Conservation (phyloP, 2,113 vertebrate genomes). For the Zeus faber region DNA sequence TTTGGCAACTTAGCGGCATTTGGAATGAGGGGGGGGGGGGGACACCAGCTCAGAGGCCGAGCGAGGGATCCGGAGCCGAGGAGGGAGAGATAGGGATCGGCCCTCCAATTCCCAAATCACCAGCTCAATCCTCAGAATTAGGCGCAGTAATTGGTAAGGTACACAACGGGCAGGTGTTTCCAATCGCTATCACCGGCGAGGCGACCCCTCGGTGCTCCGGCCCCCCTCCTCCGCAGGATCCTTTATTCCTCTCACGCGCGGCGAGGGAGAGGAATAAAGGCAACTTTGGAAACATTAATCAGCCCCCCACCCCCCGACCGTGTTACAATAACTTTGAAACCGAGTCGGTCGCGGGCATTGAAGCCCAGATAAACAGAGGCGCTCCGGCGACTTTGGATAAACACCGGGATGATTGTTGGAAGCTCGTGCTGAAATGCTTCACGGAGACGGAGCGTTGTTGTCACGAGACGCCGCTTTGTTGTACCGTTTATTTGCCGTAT, state of each 20-base stretch:
- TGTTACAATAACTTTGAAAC: conserved; percentile 9
- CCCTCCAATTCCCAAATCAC: conserved; percentile 6
- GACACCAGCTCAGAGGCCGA: background rate
- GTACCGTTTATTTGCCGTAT: background rate
- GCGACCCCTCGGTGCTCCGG: background rate
- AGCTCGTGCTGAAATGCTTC: background rate
- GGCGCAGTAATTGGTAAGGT: conserved; percentile 22
- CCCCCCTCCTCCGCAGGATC: background rate
- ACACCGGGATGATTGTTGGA: background rate
- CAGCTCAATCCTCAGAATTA: conserved; percentile 26
- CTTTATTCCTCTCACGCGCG: conserved; percentile 12
- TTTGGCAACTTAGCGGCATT: conserved; percentile 7
- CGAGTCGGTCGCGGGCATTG: conserved; percentile 1
- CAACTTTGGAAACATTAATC: background rate
- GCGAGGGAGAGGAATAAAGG: conserved; percentile 3
- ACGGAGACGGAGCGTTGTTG: background rate
- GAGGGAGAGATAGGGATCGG: conserved; percentile 18
- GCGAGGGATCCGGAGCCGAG: background rate
- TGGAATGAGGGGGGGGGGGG: conserved; percentile 9
- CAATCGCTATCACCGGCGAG: conserved; percentile 20
- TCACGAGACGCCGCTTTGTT: background rate
- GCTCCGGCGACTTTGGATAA: conserved; percentile 3
- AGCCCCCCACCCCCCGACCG: background rate
- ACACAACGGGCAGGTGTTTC: conserved; percentile 35
- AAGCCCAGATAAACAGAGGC: conserved; percentile 6